Evolutionary conservation across 2,113 vertebrate species (phyloP).

Genomic region (Salvator merianae): DNA sequence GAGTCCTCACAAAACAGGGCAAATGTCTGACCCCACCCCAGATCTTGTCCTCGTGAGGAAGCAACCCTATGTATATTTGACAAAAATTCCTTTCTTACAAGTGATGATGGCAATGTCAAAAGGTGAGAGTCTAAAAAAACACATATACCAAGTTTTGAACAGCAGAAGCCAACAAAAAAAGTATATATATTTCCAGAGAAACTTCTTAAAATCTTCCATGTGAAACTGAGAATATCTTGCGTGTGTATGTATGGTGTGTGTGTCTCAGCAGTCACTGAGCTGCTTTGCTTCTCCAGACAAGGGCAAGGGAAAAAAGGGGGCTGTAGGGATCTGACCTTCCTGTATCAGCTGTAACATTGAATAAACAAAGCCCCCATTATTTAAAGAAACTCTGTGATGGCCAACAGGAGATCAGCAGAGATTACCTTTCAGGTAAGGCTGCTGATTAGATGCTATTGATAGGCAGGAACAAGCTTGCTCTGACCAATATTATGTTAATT

Average conservation of each 20-base stretch:
- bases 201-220: neutral
- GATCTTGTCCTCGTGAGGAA: neutral
- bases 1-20: neutral
- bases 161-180: neutral
- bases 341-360: conserved; percentile 21
- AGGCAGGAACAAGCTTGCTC: conserved; percentile 47
- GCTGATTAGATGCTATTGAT: conserved; percentile 63
- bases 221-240: neutral
- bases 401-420: conserved; percentile 67
- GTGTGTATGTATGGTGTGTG: neutral
- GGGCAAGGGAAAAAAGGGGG: conserved; percentile 14
- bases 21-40: neutral
- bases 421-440: conserved; percentile 68
- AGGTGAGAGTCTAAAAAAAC: too few species aligned
- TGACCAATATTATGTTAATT: conserved; percentile 59
- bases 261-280: neutral
- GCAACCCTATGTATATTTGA: neutral
- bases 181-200: too few species aligned
- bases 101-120: neutral
- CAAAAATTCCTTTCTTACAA: neutral
- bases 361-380: conserved; percentile 63
- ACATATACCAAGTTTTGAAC: neutral
- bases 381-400: conserved; percentile 39
- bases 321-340: conserved; percentile 55
- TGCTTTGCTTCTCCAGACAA: conserved; percentile 40